Base-by-base conservation (phyloP, 2,888 invertebrate genomes). In the Drosophila quinaria region DNA sequence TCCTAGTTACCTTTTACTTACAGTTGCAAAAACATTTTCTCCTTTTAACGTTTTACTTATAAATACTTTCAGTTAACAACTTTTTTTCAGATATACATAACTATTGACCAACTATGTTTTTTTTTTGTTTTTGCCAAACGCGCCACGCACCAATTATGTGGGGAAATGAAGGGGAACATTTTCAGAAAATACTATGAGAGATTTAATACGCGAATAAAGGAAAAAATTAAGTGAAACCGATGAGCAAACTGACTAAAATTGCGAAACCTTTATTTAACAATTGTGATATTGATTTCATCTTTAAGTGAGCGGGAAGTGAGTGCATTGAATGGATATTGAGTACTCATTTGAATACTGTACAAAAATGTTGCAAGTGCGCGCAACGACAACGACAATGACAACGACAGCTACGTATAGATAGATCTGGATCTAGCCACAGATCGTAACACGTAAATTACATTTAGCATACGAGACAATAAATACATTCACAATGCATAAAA, bases 21-120 rank as follows among this genome's bases (percentile, higher is more conserved):
- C 46, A 70, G 60, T 66, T 78, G 71, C 78, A 78, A 78, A 78
- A 78, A 78, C 67, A 69, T 79, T 70, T 62, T 39, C 64, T 60
- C 50, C 64, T 60, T 67, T 70, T 78, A 82, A 82, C 82, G 78
- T 66, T 79, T 79, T 68, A 80, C 82, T 82, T 82, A 85, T 69
- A 63, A 78, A 68, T 82, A 85, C 80, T 80, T 80, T 80, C 87
- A 86, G 87, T 84, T 84, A 84, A 84, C 84, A 84, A 84, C 83
- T 83, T 77, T 83, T 64, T 67, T 81, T 64, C 73, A 76, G 68
- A 68, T 68, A 76, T 71, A 68, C 72, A 68, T 76, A 76, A 76
- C 76, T 76, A 70, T 77, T 77, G 77, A 77, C 73, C 77, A 78
- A 78, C 74, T 74, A 74, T 77, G 42, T 56, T 25, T n/a, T 33